Evolutionary conservation across 30 jellyfish, hydroid and myxozoan species (phyloP), one percentile per base, ranked within the genome.

Genomic region (Nemopilema nomurai): DNA sequence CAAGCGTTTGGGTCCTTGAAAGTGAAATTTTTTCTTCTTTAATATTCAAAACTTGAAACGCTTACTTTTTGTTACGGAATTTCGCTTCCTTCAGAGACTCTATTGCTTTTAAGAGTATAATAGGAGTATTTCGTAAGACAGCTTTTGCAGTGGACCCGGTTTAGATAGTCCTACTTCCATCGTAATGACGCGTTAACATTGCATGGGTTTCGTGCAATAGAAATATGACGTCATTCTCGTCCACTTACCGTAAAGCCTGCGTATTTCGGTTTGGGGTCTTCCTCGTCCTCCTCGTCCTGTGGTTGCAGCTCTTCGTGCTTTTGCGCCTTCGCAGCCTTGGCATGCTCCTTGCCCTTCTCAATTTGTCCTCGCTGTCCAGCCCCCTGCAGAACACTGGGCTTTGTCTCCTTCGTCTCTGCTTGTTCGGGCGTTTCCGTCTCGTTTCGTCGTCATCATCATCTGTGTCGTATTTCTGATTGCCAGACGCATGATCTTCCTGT

Each of bases 1-100:
- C 92, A 88, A 9, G 80, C 92, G 52, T 64, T 95, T 16, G 97
- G 94, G 70, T 95, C 97, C 99, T 95, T 67, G 53, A 69, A 74
- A 65, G 18, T 29, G 71, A 19, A 53, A 1, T 6, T 41, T 41
- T 41, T 41, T 41, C 57, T 6, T 41, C 13, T 41, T 6, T 13
- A 41, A 41, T 6, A 41, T 41, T 41, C 13, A 6, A 3, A 3
- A 41, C 13, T 41, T 41, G 13, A 13, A 41, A 13, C 13, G 57
- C 57, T 41, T 41, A 6, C 6, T 41, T 41, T 41, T 6, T 41
- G 6, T 41, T 41, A 41, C 13, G 13, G 13, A 41, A 13, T n/a
- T n/a, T n/a, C n/a, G n/a, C n/a, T n/a, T n/a, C n/a, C n/a, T n/a
- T n/a, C n/a, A n/a, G n/a, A n/a, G n/a, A n/a, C n/a, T n/a, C n/a